Conservation (phyloP, 2,113 vertebrate species). For the Donacobius atricapilla region DNA sequence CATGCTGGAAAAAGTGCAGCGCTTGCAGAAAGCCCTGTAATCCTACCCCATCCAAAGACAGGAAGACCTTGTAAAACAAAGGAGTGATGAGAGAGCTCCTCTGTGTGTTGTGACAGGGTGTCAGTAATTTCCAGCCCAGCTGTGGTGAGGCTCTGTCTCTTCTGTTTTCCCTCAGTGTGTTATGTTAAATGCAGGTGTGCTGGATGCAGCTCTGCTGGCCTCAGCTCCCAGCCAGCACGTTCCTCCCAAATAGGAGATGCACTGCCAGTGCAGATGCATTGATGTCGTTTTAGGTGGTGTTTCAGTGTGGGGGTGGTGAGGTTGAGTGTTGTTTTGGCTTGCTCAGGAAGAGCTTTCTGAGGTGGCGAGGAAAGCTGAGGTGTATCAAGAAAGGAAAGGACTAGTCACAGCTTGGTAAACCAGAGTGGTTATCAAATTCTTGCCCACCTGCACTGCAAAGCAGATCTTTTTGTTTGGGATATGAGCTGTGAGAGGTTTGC, state of each 20-base stretch:
- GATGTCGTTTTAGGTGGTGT: background rate
- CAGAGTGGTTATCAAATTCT: background rate
- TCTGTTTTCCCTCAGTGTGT: rapidly evolving
- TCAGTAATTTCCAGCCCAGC: constrained; percentile 33
- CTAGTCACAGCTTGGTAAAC: background rate
- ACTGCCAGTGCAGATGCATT: background rate
- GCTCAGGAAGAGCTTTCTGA: constrained; percentile 22
- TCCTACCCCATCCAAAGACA: constrained; percentile 16
- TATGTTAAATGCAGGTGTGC: background rate
- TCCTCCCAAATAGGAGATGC: rapidly evolving
- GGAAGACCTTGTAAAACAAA: constrained; percentile 43
- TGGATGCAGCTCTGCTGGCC: background rate
- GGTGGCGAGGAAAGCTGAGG: background rate
- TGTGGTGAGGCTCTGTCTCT: background rate
- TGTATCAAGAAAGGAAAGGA: background rate
- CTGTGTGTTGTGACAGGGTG: constrained; percentile 29
- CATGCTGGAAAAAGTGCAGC: background rate
- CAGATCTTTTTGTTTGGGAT: background rate
- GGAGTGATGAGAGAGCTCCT: constrained; percentile 29
- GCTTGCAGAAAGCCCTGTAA: constrained; percentile 46
- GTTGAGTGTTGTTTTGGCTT: background rate
- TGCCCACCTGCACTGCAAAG: background rate
- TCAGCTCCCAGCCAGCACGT: background rate
- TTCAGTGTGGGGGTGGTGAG: background rate
- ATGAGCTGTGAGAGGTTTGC: background rate